Base-by-base conservation (phyloP, 2,797 vertebrate genomes). In the Anabas testudineus region DNA sequence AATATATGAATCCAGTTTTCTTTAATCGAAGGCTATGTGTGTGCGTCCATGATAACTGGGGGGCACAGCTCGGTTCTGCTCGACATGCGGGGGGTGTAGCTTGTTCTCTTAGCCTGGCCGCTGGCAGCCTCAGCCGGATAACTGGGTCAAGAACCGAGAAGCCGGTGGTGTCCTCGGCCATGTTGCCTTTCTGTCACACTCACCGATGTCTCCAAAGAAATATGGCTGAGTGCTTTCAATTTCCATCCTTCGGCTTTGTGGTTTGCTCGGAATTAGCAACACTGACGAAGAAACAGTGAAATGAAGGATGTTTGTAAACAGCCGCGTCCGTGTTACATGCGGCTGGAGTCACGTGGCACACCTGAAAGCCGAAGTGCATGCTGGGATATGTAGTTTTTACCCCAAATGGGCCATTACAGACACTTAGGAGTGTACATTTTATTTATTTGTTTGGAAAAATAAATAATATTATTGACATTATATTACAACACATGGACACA, bases 191-290 rank as follows among this genome's bases (percentile, higher is more conserved):
- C 15, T 10, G 19, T 55, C 13, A 7, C 5, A 90, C 92, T 86
- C 67, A 94, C 93, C 93, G 15, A 94, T 93, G 54, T 95, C 93
- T 16, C 94, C 93, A 14, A 92, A 92, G 75, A 91, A 92, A 81
- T 92, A 94, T 0, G 92, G 81, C 26, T 41, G 81, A 12, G 53
- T 16, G 8, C 59, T 72, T 53, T 85, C 89, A 0, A 80, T 12
- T 2, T 92, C 91, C 93, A 93, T 94, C 28, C 37, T 61, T 1
- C 2, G n/a, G 12, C 15, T 2, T 3, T 24, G 18, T 1, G 1
- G 21, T 43, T 7, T n/a, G 0, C 2, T 7, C 2, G 9, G 22
- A 18, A 32, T 3, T 1, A 15, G 2, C 21, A 0, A 0, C 8
- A 41, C 24, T n/a, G 0, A 1, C n/a, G 1, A 4, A 5, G 4